Conservation (phyloP, 2,888 invertebrate genomes). For the Hemaris fuciformis region DNA sequence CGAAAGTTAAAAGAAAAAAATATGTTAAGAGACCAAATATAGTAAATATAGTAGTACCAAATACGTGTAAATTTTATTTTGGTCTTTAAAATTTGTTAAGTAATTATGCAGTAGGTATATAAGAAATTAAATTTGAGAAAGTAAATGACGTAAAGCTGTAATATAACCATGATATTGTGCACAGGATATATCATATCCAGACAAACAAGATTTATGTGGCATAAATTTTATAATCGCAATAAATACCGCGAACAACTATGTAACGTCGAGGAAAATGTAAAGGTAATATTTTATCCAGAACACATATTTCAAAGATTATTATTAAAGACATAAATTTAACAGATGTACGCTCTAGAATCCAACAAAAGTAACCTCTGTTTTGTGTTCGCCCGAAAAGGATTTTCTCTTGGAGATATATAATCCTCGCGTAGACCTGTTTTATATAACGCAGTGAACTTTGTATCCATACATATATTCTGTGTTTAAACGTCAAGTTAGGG, state of each 20-base stretch:
- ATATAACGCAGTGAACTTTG: background rate
- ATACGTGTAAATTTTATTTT: no score
- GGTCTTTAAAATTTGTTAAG: no score
- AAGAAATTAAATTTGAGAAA: no score
- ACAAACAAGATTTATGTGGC: background rate
- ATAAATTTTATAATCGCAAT: background rate
- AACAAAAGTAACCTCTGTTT: constrained; percentile 11
- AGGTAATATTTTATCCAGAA: constrained; percentile 7
- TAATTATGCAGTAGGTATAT: background rate
- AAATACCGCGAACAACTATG: background rate
- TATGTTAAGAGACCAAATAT: no score
- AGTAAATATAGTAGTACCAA: no score
- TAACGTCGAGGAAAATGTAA: background rate
- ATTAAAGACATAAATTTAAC: constrained; percentile 32
- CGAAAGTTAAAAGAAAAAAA: no score
- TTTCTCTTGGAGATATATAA: constrained; percentile 28
- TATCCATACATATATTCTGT: background rate
- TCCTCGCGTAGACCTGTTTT: constrained; percentile 11
- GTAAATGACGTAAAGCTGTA: no score
- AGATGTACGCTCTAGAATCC: constrained; percentile 16
- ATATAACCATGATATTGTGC: background rate
- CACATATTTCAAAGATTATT: constrained; percentile 9
- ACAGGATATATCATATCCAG: background rate
- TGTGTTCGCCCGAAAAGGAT: constrained; percentile 26
- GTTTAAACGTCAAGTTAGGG: background rate